Base-by-base conservation (phyloP, 2,888 invertebrate species). In the Hyposoter didymator region DNA sequence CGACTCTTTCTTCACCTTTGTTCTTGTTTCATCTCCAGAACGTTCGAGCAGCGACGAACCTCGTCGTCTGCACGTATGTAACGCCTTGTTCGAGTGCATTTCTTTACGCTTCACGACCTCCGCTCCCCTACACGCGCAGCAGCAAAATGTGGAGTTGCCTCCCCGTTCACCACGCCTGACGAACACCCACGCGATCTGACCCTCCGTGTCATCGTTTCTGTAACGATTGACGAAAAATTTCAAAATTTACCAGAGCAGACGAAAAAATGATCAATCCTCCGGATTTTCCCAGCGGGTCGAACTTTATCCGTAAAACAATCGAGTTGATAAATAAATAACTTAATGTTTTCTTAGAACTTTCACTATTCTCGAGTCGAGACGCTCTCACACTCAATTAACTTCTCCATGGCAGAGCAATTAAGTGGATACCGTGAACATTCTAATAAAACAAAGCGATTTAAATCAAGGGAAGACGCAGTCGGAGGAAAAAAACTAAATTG, bases 131-230 rank as follows among this genome's bases (percentile, higher is more conserved):
- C 67, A 75, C 86, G 78, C 76, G 80, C 19, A 43, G n/a, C 19
- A 74, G 39, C 35, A 39, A 70, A 28, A 32, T 28, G 19, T 74
- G 74, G 62, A 17, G 62, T 64, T 35, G 78, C 75, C 64, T 62
- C 76, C 47, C 78, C 74, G 55, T 82, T 84, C 73, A 89, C 86
- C 88, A 89, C 88, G 89, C 89, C 89, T 88, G 89, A 82, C 86
- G 45, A 72, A 88, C 88, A 88, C 88, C 88, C 85, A 89, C 88
- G 87, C 87, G 45, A 52, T 74, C 35, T 3, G 35, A 52, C 70
- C 43, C 80, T 14, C 52, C 35, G 7, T 8, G 49, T 32, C 5
- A 28, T 49, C 6, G 32, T 49, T 3, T 17, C 70, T 8, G 8
- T 19, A 49, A 52, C n/a, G 22, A 52, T n/a, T 52, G n/a, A 52